Percentiles rank a stretch among this genome's conserved stretches.
These are phyloP conservation scores for Lasioglossum marginatum DNA, from an alignment of 2,888 invertebrate genomes.

Conservation along the genomic window DNA sequence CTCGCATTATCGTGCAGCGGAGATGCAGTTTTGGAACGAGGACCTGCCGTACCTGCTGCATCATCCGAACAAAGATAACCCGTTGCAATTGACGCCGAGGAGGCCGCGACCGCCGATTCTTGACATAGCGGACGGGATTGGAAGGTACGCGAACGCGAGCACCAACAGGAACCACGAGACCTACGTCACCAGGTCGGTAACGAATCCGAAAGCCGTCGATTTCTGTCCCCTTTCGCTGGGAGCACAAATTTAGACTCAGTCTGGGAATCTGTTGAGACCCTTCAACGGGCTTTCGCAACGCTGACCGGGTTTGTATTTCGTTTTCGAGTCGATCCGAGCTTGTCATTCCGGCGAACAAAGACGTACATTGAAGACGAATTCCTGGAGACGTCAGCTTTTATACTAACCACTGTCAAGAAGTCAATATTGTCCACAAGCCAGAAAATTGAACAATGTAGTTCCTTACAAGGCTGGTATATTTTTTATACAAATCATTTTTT, in stretches of 20 bases:
- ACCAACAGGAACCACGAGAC: constrained; percentile 66
- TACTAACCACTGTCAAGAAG: neutral
- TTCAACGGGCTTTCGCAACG: neutral
- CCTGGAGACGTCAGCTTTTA: neutral
- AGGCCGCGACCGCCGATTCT: constrained; percentile 76
- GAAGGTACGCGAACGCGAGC: constrained; percentile 74
- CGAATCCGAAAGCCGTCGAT: neutral
- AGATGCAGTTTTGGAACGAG: constrained; percentile 94
- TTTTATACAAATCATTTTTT: too few relatives aligned
- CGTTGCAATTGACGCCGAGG: constrained; percentile 67
- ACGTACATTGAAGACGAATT: neutral
- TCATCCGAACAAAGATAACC: constrained; percentile 80
- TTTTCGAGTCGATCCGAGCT: neutral
- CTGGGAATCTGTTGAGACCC: neutral
- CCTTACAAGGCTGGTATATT: too few relatives aligned
- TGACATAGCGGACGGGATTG: constrained; percentile 76
- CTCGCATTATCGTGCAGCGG: constrained; percentile 91
- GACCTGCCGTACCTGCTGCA: constrained; percentile 90
- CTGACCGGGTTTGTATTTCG: neutral
- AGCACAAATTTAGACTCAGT: neutral
- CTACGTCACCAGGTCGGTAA: constrained; percentile 55
- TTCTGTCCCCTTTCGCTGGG: neutral
- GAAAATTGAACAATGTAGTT: neutral
- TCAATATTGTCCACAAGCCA: neutral
- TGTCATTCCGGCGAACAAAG: neutral